Evolutionary conservation across 2,113 vertebrate species (phyloP).

Genomic region (Oriolus oriolus): DNA sequence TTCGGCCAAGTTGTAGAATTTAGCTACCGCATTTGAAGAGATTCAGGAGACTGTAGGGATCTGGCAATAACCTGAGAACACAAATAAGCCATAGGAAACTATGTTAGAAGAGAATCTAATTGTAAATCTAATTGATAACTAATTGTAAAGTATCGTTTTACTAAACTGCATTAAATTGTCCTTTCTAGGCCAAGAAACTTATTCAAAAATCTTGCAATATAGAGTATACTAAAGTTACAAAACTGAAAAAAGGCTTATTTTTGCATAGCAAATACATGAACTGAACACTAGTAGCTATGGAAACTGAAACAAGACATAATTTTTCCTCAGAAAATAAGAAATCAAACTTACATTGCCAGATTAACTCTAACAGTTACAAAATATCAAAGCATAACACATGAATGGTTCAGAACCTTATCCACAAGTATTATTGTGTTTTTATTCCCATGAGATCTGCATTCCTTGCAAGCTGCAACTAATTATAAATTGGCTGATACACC

Average conservation of each 20-base stretch:
- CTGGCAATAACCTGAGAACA: background rate
- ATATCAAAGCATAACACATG: background rate
- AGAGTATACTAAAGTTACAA: background rate
- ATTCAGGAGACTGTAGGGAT: background rate
- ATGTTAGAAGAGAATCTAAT: background rate
- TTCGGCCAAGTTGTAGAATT: background rate
- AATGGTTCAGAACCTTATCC: background rate
- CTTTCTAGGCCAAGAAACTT: background rate
- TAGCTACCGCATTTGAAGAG: background rate
- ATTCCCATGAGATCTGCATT: background rate
- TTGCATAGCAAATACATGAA: background rate
- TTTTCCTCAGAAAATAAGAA: background rate
- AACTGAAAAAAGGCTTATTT: background rate
- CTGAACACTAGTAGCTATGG: background rate
- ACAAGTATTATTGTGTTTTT: background rate
- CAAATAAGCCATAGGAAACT: background rate
- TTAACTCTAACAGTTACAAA: background rate
- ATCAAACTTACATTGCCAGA: background rate
- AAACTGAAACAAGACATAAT: background rate
- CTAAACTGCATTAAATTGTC: background rate
- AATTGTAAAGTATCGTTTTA: background rate
- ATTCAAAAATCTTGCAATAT: background rate
- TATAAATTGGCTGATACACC: conserved; percentile 30
- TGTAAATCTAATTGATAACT: no score
- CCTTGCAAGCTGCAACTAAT: background rate